Base-by-base conservation (phyloP, 2,797 vertebrate species). In the Muscicapa comitata region DNA sequence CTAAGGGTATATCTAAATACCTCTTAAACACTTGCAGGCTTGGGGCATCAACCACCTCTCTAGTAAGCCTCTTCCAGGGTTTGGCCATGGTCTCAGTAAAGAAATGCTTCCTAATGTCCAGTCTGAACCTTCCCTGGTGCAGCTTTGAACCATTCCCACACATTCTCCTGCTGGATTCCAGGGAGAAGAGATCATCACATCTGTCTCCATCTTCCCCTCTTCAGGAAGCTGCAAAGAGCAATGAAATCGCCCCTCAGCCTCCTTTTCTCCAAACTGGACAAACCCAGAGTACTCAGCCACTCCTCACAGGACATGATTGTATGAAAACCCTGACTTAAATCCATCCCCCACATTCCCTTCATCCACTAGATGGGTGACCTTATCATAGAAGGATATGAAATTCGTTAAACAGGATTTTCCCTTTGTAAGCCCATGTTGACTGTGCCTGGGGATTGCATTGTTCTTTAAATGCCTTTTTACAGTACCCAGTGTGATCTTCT, bases 371-470 rank as follows among this genome's bases (percentile, higher is more conserved):
- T 5, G 1, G 12, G 29, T 86, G n/a, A 86, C 48, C 28, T 72
- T 72, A 53, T 45, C 23, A 24, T 5, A 88, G 63, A 58, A 88
- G 67, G 78, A 42, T 58, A 72, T 19, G 13, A 63, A 25, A 58
- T 82, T 2, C 28, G 12, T 57, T 75, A 47, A 82, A 82, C 71
- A 83, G 43, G 75, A 91, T 59, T 82, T 92, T 70, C 48, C 48
- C 37, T 83, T 86, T 88, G 55, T 77, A 51, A 86, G 18, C 25
- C 28, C 3, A 1, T 80, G 65, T 55, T 95, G 79, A 80, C 79
- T 59, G 31, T 85, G 76, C 24, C 13, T 70, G 68, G 37, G 51
- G 35, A 76, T 13, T 83, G 43, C 59, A 31, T 79, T 90, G 25
- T 62, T 88, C 68, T 86, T 90, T 73, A 79, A 66, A 58, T 54